Conservation (phyloP, 2,113 vertebrate genomes). For the Anoura caudifer region DNA sequence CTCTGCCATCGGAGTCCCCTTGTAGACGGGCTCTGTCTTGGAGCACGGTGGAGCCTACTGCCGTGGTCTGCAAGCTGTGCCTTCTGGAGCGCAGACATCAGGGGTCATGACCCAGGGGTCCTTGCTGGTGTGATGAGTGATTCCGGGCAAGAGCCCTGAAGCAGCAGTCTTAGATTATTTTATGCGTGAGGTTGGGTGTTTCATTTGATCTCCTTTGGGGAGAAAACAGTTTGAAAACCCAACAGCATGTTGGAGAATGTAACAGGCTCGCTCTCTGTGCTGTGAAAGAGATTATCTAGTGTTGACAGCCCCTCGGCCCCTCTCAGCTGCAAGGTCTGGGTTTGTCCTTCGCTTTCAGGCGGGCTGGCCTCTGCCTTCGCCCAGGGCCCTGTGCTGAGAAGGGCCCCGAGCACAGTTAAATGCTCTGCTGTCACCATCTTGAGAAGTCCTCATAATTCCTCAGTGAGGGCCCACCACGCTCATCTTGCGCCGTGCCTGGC, state of each 20-base stretch:
- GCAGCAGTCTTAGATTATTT: background rate
- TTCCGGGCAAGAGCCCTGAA: too few relatives aligned
- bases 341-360: background rate
- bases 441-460: background rate
- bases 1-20: background rate
- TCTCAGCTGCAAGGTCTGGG: background rate
- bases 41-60: background rate
- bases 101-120: background rate
- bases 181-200: background rate
- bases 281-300: background rate
- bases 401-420: background rate
- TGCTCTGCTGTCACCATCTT: background rate
- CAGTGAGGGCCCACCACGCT: too few relatives aligned
- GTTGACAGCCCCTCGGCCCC: rapidly evolving
- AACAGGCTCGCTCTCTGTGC: background rate
- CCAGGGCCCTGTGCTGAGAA: background rate
- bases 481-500: background rate
- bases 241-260: background rate
- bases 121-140: too few relatives aligned
- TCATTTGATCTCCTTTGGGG: background rate
- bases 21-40: background rate
- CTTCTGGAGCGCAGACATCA: background rate
- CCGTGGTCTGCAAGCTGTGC: background rate
- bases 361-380: background rate
- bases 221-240: background rate